Evolutionary conservation across 1,140 invertebrate species (phyloP).

Genomic region (Zaprionus ghesquierei): DNA sequence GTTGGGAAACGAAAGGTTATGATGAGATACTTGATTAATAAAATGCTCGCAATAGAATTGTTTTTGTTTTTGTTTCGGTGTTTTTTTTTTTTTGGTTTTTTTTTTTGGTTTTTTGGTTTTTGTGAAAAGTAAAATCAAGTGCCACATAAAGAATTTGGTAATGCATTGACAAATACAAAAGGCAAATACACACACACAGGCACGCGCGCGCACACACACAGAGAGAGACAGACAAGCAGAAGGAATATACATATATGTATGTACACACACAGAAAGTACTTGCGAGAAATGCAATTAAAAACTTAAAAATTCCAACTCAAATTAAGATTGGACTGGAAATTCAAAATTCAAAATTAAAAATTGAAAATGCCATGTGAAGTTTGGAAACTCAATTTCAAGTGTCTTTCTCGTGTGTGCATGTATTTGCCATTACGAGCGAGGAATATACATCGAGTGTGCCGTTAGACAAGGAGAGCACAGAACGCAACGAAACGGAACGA

Average conservation of each 20-base stretch:
- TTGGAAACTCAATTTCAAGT: not conserved
- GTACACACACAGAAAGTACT: not conserved
- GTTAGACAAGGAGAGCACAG: no score
- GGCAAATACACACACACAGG: slow-evolving; percentile 41
- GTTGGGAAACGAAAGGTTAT: slow-evolving; percentile 74
- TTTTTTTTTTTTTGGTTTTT: slow-evolving; percentile 28
- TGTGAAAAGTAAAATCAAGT: slow-evolving; percentile 54
- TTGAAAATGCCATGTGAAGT: no score
- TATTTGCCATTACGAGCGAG: slow-evolving; percentile 16
- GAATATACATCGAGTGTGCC: slow-evolving; percentile 41
- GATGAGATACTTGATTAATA: slow-evolving; percentile 76
- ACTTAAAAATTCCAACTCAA: not conserved
- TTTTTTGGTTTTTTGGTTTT: slow-evolving; percentile 28
- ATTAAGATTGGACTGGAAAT: not conserved
- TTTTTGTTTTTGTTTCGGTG: slow-evolving; percentile 22
- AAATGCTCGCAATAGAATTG: slow-evolving; percentile 59
- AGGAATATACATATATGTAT: not conserved
- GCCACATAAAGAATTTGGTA: slow-evolving; percentile 62
- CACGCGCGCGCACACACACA: slow-evolving; percentile 7
- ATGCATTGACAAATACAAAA: slow-evolving; percentile 48
- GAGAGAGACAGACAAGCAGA: not conserved
- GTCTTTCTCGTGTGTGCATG: slow-evolving; percentile 8
- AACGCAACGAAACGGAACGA: no score
- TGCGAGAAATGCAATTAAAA: not conserved
- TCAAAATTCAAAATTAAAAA: not conserved